Percentiles rank a stretch among this genome's conserved stretches.
These are phyloP conservation scores for Drosophila athabasca DNA, from an alignment of 1,140 invertebrate genomes.

Conservation along the genomic window DNA sequence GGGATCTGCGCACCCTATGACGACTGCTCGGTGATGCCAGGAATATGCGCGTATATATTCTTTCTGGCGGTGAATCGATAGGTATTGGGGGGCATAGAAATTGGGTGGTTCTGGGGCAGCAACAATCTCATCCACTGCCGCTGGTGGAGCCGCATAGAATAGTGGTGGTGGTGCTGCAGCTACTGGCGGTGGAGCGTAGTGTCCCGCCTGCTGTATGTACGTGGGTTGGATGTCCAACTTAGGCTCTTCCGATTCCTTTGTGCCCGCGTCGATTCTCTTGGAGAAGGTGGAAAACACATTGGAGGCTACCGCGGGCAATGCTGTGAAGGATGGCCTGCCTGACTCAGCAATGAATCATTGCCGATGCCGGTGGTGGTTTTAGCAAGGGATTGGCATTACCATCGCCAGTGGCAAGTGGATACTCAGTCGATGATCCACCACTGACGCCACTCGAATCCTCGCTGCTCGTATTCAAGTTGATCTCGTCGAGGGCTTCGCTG, in stretches of 20 bases:
- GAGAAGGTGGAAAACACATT: slow-evolving; percentile 86
- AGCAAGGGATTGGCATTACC: slow-evolving; percentile 69
- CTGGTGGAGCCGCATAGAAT: slow-evolving; percentile 60
- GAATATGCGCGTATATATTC: slow-evolving; percentile 86
- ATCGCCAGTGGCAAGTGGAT: slow-evolving; percentile 36
- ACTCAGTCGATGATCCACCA: slow-evolving; percentile 26
- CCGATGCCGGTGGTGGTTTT: slow-evolving; percentile 54
- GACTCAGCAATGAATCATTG: slow-evolving; percentile 82
- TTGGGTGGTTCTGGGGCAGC: slow-evolving; percentile 71
- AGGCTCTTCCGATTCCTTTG: slow-evolving; percentile 52
- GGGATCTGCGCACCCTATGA: slow-evolving; percentile 12
- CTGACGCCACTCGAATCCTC: slow-evolving; percentile 46
- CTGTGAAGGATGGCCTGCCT: slow-evolving; percentile 86
- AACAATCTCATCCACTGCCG: slow-evolving; percentile 20
- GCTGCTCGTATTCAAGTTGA: slow-evolving; percentile 77
- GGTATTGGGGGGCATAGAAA: slow-evolving; percentile 83
- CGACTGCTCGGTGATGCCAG: slow-evolving; percentile 83
- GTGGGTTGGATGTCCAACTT: slow-evolving; percentile 74
- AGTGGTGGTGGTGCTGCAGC: slow-evolving; percentile 36
- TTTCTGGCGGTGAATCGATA: slow-evolving; percentile 85
- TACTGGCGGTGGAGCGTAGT: slow-evolving; percentile 26
- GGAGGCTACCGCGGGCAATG: slow-evolving; percentile 85
- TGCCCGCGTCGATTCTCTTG: slow-evolving; percentile 83
- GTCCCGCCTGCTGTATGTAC: slow-evolving; percentile 66
- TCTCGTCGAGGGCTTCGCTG: slow-evolving; percentile 80